phyloP scores from a whole-genome alignment of 2,888 invertebrate species.

The Tenthredo notha region DNA sequence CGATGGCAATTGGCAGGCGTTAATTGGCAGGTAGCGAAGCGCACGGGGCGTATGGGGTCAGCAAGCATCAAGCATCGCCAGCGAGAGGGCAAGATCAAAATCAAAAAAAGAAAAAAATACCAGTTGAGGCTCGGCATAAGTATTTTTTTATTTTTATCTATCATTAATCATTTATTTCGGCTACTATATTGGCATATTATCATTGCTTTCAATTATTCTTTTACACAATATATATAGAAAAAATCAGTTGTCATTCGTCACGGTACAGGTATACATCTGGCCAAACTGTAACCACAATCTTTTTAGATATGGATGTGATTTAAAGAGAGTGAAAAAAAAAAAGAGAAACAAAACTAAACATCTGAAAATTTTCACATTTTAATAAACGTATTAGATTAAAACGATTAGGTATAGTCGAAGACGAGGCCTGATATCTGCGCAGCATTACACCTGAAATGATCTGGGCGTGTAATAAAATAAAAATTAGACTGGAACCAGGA shows the following conservation, averaged over 20 bases:
- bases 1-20: slow-evolving; percentile 70
- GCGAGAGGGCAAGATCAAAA: slow-evolving; percentile 79
- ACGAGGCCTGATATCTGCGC: not conserved
- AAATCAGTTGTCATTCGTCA: too few species aligned
- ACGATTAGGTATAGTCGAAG: not conserved
- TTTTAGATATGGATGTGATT: too few species aligned
- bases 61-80: slow-evolving; percentile 79
- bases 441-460: not conserved
- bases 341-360: too few species aligned
- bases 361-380: too few species aligned
- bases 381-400: not conserved
- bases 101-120: slow-evolving; percentile 78
- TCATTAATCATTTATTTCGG: not conserved
- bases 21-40: slow-evolving; percentile 79
- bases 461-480: not conserved
- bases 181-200: not conserved
- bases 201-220: too few species aligned
- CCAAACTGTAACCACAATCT: too few species aligned
- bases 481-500: not conserved
- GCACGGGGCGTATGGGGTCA: slow-evolving; percentile 73
- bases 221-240: too few species aligned
- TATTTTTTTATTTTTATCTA: slow-evolving; percentile 58
- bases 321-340: too few species aligned
- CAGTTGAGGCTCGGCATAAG: slow-evolving; percentile 74
- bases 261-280: too few species aligned